Evolutionary conservation across 2,797 vertebrate species (phyloP), one percentile per base, ranked within the genome.

Genomic region (Oreortyx pictus): DNA sequence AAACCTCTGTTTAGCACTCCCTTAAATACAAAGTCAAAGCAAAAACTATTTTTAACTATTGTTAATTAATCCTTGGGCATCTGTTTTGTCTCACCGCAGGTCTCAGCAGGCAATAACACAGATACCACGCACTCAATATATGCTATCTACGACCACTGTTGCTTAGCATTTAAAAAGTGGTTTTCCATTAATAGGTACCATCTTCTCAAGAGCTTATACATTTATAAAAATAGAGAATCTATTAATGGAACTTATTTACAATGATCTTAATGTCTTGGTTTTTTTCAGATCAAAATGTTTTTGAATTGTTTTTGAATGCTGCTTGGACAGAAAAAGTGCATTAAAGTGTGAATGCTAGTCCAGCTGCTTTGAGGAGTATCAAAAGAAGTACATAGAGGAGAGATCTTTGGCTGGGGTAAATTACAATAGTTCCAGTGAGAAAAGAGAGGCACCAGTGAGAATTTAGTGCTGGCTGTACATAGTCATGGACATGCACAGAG

Each of bases 241-340:
- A 57, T 81, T 86, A 81, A 50, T 17, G 17, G 54, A 65, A n/a
- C 3, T 86, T 64, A 80, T 91, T 94, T 87, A 76, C 49, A 85
- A 79, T 79, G 37, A 23, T 80, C 65, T 78, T 46, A 91, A 74
- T 43, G 67, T 31, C 11, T 52, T 68, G 22, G 52, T 20, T 43
- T 57, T 39, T 67, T 71, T 88, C 54, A 78, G 91, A 79, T 11
- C 68, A 91, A 61, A 19, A 66, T 70, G 0, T 62, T 94, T 85
- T 73, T 90, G 70, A 37, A 79, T 90, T 80, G 67, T n/a, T 96
- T 88, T 70, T 89, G 76, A 81, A 71, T 82, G 68, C 10, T 71
- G 44, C 27, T 33, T 64, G 31, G 16, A 70, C 52, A 92, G 67
- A 93, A 94, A 93, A 80, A 46, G 13, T 49, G n/a, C 33, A 64